phyloP scores from a whole-genome alignment of 1,140 invertebrate species.

The Varroa destructor region DNA sequence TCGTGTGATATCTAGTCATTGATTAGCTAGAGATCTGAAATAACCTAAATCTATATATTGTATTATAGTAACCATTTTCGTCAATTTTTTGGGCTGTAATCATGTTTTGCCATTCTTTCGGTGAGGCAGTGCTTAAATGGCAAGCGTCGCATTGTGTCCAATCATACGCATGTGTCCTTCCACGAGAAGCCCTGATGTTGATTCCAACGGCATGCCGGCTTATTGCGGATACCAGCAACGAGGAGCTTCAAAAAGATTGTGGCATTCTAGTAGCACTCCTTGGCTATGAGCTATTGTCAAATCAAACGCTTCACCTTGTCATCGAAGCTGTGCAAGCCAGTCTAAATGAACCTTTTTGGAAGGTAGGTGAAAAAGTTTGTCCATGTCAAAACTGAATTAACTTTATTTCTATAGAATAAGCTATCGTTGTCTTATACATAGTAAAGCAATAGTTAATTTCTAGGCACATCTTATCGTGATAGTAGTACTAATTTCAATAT shows the following conservation, averaged over 20 bases:
- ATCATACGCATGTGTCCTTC: constrained; percentile 29
- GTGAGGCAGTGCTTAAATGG: constrained; percentile 1
- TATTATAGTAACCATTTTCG: no score
- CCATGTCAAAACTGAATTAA: no score
- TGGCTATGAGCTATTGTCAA: constrained; percentile 41
- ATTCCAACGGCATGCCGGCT: constrained; percentile 29
- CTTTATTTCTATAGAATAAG: no score
- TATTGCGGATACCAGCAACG: constrained; percentile 51
- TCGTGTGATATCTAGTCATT: neutral
- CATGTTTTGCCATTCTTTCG: no score
- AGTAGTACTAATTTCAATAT: constrained; percentile 30
- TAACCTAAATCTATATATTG: no score
- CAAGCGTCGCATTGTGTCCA: neutral
- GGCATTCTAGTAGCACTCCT: constrained; percentile 52
- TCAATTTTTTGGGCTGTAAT: no score
- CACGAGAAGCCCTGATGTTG: constrained; percentile 14
- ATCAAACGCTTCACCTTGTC: constrained; percentile 36
- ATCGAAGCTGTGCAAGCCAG: constrained; percentile 30
- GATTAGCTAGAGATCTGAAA: no score
- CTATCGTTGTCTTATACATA: no score
- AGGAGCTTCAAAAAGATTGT: constrained; percentile 59
- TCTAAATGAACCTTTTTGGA: constrained; percentile 25
- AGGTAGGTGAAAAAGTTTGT: constrained; percentile 27
- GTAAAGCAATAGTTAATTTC: neutral
- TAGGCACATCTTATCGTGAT: constrained; percentile 26